Evolutionary conservation across 1,140 invertebrate genomes (phyloP).

Genomic region (Dreissena polymorpha): DNA sequence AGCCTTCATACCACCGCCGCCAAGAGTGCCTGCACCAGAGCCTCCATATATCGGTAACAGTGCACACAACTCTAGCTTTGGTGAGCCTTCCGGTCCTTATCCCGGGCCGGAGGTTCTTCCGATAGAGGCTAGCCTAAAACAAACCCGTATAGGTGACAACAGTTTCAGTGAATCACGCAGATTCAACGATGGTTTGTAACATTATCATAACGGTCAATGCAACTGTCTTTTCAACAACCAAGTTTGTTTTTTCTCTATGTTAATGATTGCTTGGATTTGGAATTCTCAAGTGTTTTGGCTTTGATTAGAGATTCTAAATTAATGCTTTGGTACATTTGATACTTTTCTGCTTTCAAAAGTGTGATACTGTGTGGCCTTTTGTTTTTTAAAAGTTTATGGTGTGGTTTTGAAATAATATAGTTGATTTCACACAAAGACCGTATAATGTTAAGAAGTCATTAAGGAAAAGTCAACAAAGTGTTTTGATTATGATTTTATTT

Average conservation of each 20-base stretch:
- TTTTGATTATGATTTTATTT: too few species aligned
- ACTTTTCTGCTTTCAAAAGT: not conserved
- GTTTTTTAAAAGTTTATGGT: too few species aligned
- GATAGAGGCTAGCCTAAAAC: slow-evolving; percentile 25
- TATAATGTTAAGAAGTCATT: too few species aligned
- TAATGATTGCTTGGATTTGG: not conserved
- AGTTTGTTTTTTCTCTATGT: not conserved
- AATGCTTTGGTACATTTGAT: not conserved
- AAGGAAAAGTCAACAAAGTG: too few species aligned
- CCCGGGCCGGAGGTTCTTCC: not conserved
- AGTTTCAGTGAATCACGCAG: slow-evolving; percentile 18
- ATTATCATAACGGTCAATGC: not conserved
- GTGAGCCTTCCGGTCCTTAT: not conserved
- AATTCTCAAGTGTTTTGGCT: slow-evolving; percentile 8
- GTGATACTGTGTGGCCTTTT: not conserved
- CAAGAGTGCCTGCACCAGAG: slow-evolving; percentile 65
- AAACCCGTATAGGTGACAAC: slow-evolving; percentile 16
- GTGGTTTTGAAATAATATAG: too few species aligned
- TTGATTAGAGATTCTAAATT: not conserved
- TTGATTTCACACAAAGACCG: too few species aligned
- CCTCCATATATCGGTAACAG: slow-evolving; percentile 58
- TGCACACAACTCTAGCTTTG: not conserved
- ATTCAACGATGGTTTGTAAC: slow-evolving; percentile 53
- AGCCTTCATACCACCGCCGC: slow-evolving; percentile 62
- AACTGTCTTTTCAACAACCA: slow-evolving; percentile 8